Evolutionary conservation across 2,888 invertebrate species (phyloP), one percentile per base, ranked within the genome.

Genomic region (Drosophila cyrtoloma): DNA sequence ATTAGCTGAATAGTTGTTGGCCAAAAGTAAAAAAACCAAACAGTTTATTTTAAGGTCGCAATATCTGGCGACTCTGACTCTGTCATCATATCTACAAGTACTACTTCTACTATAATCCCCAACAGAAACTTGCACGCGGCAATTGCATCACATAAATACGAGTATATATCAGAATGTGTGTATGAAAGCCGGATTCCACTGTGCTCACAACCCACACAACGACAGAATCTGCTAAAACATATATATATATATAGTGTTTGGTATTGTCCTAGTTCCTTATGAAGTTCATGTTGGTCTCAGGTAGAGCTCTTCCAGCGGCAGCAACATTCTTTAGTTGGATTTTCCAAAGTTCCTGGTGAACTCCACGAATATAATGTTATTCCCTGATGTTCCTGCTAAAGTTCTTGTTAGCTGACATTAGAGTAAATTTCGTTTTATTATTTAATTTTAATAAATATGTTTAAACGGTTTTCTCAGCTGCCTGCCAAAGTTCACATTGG

Each of bases 1-100:
- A 62, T 56, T 44, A 65, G 71, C 47, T 26, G 9, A 47, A 47
- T 47, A 47, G 47, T 26, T 47, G 47, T 76, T 79, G 77, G 79
- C 80, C 80, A 78, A 78, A 71, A 44, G 32, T 14, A 28, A 28
- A 28, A 78, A 71, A 42, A 26, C 10, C 37, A 50, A 59, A 60
- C 47, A 69, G 37, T 68, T 67, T 65, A 65, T 52, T 67, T 65
- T 53, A 60, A 39, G 57, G 39, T n/a, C 39, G 57, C 37, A 9
- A 28, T 61, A 39, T 64, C 50, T 5, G 47, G 19, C 47, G 60
- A 63, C 60, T 60, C 65, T 42, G 35, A 76, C 76, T 60, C 80
- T 63, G 56, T 72, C 79, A 79, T 72, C 42, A 44, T 35, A 44
- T 26, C 39, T 47, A 70, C 51, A 22, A 44, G 53, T 37, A 56